Base-by-base conservation (phyloP, 1,140 invertebrate species). In the Atta cephalotes region DNA sequence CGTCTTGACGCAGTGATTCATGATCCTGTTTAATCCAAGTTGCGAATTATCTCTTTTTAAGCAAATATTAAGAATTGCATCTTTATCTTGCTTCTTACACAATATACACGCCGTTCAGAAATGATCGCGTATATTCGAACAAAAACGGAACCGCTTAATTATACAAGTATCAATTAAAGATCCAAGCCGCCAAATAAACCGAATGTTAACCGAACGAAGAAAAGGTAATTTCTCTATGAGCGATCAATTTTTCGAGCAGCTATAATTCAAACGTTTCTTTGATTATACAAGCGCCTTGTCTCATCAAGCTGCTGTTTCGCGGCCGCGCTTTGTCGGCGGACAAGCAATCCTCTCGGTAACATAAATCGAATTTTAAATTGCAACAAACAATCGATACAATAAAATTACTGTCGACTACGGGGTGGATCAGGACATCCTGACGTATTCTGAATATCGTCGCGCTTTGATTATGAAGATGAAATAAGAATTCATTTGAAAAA, bases 201-300 rank as follows among this genome's bases (percentile, higher is more conserved):
- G 21, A 21, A 21, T 21, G 21, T 21, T 21, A 45, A 60, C 14
- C 31, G 35, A n/a, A 79, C 53, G 51, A 78, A 78, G 76, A 85
- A 45, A 60, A 39, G 76, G 58, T 91, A 89, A 91, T 91, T 90
- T 58, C 86, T 51, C 84, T 56, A 63, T 74, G 70, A 74, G 87
- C 89, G 89, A 90, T 90, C 90, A 81, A 70, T 84, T 87, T 85
- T 84, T 76, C 62, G 31, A 66, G 14, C 77, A 87, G 74, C 80
- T 91, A 90, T 91, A 91, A 91, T 89, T 88, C 80, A 87, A 91
- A 89, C 90, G 87, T 89, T 87, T 87, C 85, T 49, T 74, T 89
- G 87, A 91, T 91, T 90, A 91, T 85, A 89, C 80, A 76, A 81
- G 45, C 35, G 35, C 31, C 51, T 18, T 53, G 60, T 39, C 56